Evolutionary conservation across 1,140 invertebrate species (phyloP).

Genomic region (Frieseomelitta varia): DNA sequence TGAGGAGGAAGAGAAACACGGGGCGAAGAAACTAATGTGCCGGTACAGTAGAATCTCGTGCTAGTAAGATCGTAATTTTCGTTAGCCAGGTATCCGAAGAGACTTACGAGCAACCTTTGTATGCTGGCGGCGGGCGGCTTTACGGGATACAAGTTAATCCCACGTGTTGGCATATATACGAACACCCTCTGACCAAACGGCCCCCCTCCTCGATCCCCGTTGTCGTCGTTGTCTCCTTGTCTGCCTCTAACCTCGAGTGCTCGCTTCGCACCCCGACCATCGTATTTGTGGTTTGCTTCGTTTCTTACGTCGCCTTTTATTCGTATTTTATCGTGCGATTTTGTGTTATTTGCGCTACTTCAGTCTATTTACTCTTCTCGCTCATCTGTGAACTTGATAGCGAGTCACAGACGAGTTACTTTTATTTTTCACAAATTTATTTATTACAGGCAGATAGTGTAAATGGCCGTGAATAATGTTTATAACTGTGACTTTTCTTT

Average conservation of each 20-base stretch:
- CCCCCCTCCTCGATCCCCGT: neutral
- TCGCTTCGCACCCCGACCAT: slow-evolving; percentile 2
- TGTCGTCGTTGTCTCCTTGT: slow-evolving; percentile 18
- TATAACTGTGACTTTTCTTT: too few species aligned
- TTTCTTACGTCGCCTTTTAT: neutral
- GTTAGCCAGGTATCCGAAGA: slow-evolving; percentile 73
- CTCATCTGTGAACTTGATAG: too few species aligned
- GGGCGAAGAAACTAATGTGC: slow-evolving; percentile 70
- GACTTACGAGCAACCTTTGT: slow-evolving; percentile 76
- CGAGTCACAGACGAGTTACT: too few species aligned
- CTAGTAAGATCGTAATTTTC: slow-evolving; percentile 78
- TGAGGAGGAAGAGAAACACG: slow-evolving; percentile 20
- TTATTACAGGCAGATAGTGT: too few species aligned
- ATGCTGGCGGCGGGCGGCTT: slow-evolving; percentile 71
- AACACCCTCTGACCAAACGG: slow-evolving; percentile 59
- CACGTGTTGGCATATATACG: slow-evolving; percentile 61
- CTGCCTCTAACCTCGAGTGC: slow-evolving; percentile 6
- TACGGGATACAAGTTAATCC: slow-evolving; percentile 79
- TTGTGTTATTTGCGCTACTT: accelerated
- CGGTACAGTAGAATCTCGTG: slow-evolving; percentile 66
- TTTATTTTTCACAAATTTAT: too few species aligned
- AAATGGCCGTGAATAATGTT: too few species aligned
- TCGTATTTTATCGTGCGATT: accelerated
- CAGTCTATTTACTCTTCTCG: accelerated
- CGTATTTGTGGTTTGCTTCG: neutral